These are phyloP conservation scores for Drosophila parabipectinata DNA, from an alignment of 1,140 invertebrate genomes.

Conservation along the genomic window DNA sequence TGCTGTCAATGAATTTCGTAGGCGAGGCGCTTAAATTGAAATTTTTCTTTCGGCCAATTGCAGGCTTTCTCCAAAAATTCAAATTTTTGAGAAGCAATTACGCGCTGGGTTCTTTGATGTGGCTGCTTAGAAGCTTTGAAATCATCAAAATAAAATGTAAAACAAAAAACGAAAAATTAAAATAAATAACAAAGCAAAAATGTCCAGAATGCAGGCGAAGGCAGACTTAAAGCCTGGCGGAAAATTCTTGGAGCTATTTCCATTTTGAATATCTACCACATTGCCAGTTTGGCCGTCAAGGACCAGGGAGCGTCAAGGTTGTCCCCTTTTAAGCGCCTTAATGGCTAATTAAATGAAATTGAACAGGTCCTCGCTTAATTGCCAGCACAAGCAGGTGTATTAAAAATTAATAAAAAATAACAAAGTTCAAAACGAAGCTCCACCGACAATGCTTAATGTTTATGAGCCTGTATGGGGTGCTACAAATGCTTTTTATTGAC, in stretches of 20 bases:
- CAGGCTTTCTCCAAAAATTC: conserved; percentile 35
- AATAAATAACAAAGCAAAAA: conserved; percentile 53
- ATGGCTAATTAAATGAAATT: conserved; percentile 54
- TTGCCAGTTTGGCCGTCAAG: conserved; percentile 7
- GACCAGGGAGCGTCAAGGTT: background rate
- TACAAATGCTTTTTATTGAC: conserved; percentile 55
- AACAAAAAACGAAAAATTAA: conserved; percentile 16
- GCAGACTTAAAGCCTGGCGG: conserved; percentile 21
- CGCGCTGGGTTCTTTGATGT: conserved; percentile 59
- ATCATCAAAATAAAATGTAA: conserved; percentile 34
- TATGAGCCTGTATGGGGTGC: conserved; percentile 11
- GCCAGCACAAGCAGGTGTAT: conserved; percentile 43
- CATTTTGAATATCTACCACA: conserved; percentile 21
- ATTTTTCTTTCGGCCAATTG: conserved; percentile 35
- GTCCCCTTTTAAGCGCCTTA: conserved; percentile 28
- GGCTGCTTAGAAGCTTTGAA: conserved; percentile 60
- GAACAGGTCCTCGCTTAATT: conserved; percentile 49
- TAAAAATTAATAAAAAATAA: conserved; percentile 48
- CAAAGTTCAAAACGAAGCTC: background rate
- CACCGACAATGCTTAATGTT: background rate
- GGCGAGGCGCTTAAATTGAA: conserved; percentile 27
- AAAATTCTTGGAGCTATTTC: conserved; percentile 25
- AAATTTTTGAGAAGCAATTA: conserved; percentile 67
- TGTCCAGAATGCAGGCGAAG: conserved; percentile 47
- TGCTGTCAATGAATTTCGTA: conserved; percentile 47